Evolutionary conservation across 2,888 invertebrate genomes (phyloP), one percentile per base, ranked within the genome.

Genomic region (Pyrochroa serraticornis): DNA sequence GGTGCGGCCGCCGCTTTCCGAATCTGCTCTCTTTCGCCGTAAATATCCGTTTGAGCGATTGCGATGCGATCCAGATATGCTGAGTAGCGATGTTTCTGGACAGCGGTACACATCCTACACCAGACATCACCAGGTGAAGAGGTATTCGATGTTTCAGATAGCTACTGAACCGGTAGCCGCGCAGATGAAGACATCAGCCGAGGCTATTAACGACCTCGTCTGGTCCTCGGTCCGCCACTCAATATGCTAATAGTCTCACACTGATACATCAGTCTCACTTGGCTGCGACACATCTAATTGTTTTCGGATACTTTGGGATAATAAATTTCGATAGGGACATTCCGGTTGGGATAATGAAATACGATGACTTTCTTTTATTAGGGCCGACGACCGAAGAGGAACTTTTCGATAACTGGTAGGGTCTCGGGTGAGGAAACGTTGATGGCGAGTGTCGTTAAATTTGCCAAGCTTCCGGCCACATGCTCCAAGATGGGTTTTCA

Each of bases 141-240:
- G 70, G 71, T 69, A 72, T 73, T 71, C 73, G 69, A 69, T 72
- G 74, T 74, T 72, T 68, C 66, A 73, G 72, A 75, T 72, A 73
- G 73, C 75, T 75, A 74, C 76, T 67, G 74, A 68, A 69, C 69
- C 75, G 68, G 75, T 76, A 77, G 76, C 70, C 53, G 59, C 41
- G 62, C 65, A 56, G 70, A 74, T 70, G 71, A 72, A 74, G 75
- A 75, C 75, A 74, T 76, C 74, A 74, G 60, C 44, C 44, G 38
- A 50, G 62, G 63, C 70, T 66, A 65, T 71, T 71, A 70, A 69
- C 65, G 69, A 66, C 57, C 62, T 49, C 14, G 68, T 65, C 68
- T 64, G 67, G 58, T 61, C 65, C 58, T 51, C 64, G 55, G 43
- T 58, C 60, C 60, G 58, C 45, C 51, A 64, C 65, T 71, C 67